Percentiles rank a stretch among this genome's conserved stretches.
These are phyloP conservation scores for Illadopsis cleaveri DNA, from an alignment of 2,113 vertebrate genomes.

Conservation along the genomic window DNA sequence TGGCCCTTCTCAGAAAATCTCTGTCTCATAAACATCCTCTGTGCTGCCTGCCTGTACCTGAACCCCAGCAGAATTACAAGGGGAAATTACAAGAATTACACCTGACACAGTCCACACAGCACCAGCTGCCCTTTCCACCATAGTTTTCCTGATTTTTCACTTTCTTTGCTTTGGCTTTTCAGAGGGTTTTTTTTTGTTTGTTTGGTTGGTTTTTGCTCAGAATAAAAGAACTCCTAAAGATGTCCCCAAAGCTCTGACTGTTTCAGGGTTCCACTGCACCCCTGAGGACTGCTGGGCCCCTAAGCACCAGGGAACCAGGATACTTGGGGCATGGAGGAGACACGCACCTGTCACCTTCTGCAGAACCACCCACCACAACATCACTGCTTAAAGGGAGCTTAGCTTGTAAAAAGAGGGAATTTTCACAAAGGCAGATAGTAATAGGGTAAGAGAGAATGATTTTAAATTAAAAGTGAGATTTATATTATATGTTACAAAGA, in stretches of 20 bases:
- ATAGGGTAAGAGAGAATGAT: neutral
- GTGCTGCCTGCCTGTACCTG: neutral
- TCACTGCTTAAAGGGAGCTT: neutral
- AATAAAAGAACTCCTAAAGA: neutral
- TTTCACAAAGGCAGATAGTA: neutral
- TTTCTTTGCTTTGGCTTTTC: neutral
- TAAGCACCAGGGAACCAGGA: neutral
- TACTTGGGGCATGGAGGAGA: neutral
- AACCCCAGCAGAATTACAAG: neutral
- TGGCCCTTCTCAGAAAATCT: neutral
- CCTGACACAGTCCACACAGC: neutral
- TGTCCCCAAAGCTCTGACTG: neutral
- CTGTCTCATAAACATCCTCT: neutral
- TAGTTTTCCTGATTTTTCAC: neutral
- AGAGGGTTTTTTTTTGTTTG: accelerated
- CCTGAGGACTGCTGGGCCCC: neutral
- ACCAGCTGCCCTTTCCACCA: accelerated
- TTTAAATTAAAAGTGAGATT: neutral
- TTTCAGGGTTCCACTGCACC: neutral
- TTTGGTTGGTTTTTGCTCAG: neutral
- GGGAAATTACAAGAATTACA: neutral
- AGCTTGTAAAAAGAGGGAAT: neutral
- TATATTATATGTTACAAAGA: neutral
- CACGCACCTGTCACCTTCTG: too few relatives aligned
- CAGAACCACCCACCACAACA: accelerated